Evolutionary conservation across 2,797 vertebrate genomes (phyloP).

Genomic region (Pangasius mekongensis): DNA sequence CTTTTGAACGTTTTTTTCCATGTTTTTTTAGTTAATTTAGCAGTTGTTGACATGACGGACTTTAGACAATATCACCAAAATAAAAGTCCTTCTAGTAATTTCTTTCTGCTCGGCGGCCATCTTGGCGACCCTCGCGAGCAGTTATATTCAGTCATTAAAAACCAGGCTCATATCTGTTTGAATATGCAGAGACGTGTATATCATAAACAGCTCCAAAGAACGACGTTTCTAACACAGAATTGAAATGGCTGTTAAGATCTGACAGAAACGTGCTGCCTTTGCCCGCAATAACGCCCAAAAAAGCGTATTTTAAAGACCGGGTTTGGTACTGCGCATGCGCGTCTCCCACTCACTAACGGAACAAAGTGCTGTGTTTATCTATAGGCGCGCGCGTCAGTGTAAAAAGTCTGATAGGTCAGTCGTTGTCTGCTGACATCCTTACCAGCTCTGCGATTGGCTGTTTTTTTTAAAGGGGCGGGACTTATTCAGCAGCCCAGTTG

Average conservation of each 20-base stretch:
- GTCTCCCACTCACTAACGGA: background rate
- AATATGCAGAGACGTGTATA: background rate
- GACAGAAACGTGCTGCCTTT: too few species aligned
- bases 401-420: background rate
- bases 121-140: background rate
- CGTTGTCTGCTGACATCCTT: too few species aligned
- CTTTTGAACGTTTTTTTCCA: too few species aligned
- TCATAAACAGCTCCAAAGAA: background rate
- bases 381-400: background rate
- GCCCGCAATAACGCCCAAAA: too few species aligned
- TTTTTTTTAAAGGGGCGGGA: background rate
- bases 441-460: background rate
- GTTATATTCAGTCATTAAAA: background rate
- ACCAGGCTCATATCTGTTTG: background rate
- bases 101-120: background rate
- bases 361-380: background rate
- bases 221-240: too few species aligned
- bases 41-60: background rate
- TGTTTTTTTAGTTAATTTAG: background rate
- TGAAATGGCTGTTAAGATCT: too few species aligned
- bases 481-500: background rate
- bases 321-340: background rate
- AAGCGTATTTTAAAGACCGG: background rate
- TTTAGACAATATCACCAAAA: background rate
- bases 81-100: background rate